phyloP scores from a whole-genome alignment of 2,797 vertebrate species.

The Gobio occitaniae region DNA sequence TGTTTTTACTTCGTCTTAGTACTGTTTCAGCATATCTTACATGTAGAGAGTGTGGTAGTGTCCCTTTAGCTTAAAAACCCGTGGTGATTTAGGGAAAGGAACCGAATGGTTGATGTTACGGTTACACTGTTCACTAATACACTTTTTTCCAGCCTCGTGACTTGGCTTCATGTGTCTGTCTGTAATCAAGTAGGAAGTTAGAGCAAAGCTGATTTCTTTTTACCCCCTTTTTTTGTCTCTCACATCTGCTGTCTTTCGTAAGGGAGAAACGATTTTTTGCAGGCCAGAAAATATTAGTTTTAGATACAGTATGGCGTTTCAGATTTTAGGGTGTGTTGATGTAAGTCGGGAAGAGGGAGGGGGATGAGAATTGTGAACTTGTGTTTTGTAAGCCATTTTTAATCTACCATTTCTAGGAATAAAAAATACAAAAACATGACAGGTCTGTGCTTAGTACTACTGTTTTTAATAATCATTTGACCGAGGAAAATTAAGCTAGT shows the following conservation, averaged over 20 bases:
- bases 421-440: neutral
- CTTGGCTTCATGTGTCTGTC: conserved; percentile 50
- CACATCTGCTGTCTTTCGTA: conserved; percentile 21
- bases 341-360: conserved; percentile 34
- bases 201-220: conserved; percentile 31
- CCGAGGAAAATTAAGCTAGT: conserved; percentile 36
- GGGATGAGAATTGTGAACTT: conserved; percentile 29
- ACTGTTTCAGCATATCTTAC: conserved; percentile 59
- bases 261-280: conserved; percentile 46
- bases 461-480: conserved; percentile 50
- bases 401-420: conserved; percentile 46
- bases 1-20: conserved; percentile 57
- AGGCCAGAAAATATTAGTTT: conserved; percentile 41
- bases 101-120: conserved; percentile 47
- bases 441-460: conserved; percentile 43
- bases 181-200: conserved; percentile 58
- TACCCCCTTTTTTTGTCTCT: conserved; percentile 36
- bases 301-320: conserved; percentile 32
- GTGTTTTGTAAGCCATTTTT: conserved; percentile 56
- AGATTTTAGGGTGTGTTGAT: conserved; percentile 49
- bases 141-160: conserved; percentile 49
- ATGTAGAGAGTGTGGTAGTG: conserved; percentile 59
- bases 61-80: conserved; percentile 55
- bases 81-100: conserved; percentile 50
- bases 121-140: conserved; percentile 50